These are phyloP conservation scores for Campylomormyrus tamandua DNA, from an alignment of 2,113 vertebrate genomes.

Conservation along the genomic window DNA sequence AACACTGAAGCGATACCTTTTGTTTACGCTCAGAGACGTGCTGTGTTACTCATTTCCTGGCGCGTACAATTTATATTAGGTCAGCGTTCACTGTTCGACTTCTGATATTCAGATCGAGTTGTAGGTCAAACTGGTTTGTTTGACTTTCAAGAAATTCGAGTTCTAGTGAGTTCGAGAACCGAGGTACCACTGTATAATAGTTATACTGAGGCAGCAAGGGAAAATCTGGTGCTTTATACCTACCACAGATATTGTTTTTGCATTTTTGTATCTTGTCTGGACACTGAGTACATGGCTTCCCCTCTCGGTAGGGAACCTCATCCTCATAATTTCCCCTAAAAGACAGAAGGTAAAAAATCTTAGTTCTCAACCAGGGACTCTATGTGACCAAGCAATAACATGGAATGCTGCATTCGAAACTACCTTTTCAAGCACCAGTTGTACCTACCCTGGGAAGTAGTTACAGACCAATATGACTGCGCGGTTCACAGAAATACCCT, in stretches of 20 bases:
- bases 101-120: too few species aligned
- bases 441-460: slow-evolving; percentile 32
- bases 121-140: too few species aligned
- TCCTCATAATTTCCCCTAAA: slow-evolving; percentile 30
- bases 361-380: background rate
- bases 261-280: slow-evolving; percentile 13
- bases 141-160: too few species aligned
- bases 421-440: background rate
- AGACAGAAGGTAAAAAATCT: background rate
- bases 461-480: slow-evolving; percentile 34
- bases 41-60: too few species aligned
- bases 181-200: background rate
- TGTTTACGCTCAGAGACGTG: too few species aligned
- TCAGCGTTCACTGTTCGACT: too few species aligned
- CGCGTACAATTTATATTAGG: too few species aligned
- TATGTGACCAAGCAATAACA: background rate
- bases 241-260: slow-evolving; percentile 24
- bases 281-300: slow-evolving; percentile 34
- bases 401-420: background rate
- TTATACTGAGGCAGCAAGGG: background rate
- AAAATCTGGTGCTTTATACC: background rate
- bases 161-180: too few species aligned
- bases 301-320: slow-evolving; percentile 27
- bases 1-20: too few species aligned
- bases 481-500: background rate